phyloP scores from a whole-genome alignment of 2,797 vertebrate genomes.

The Tokudaia muenninki region DNA sequence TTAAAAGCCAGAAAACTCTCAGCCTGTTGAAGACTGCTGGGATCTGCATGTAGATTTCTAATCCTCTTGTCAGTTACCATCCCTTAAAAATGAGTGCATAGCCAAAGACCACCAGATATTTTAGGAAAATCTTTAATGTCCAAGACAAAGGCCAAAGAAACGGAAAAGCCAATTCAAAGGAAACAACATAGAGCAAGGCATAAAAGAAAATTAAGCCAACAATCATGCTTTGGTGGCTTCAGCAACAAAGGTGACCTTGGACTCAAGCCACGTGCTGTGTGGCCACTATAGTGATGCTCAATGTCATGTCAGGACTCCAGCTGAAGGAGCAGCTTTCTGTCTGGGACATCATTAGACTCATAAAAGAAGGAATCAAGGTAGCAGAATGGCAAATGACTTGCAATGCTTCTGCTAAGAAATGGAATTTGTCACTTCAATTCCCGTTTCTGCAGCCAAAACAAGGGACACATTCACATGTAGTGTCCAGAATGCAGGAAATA shows the following conservation, averaged over 20 bases:
- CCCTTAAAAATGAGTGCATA: constrained; percentile 58
- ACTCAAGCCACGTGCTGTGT: background rate
- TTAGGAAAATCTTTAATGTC: constrained; percentile 49
- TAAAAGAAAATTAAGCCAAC: constrained; percentile 41
- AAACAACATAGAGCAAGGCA: constrained; percentile 4
- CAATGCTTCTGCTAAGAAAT: constrained; percentile 36
- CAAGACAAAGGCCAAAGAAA: constrained; percentile 50
- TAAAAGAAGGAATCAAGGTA: background rate
- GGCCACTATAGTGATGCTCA: background rate
- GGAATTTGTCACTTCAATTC: background rate
- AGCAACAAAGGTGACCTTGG: constrained; percentile 11
- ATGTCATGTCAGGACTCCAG: background rate
- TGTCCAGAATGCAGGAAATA: background rate
- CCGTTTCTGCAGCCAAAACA: background rate
- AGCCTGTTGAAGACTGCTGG: background rate
- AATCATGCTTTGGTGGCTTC: background rate
- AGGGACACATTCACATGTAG: constrained; percentile 20
- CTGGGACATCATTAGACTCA: background rate
- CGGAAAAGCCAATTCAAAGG: constrained; percentile 34
- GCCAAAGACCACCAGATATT: constrained; percentile 37
- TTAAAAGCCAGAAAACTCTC: constrained; percentile 1
- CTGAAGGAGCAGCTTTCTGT: constrained; percentile 2
- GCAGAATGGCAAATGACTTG: background rate
- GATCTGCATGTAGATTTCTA: background rate
- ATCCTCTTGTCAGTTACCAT: background rate